These are phyloP conservation scores for Mus pahari DNA, from an alignment of 2,113 vertebrate species.

Conservation along the genomic window DNA sequence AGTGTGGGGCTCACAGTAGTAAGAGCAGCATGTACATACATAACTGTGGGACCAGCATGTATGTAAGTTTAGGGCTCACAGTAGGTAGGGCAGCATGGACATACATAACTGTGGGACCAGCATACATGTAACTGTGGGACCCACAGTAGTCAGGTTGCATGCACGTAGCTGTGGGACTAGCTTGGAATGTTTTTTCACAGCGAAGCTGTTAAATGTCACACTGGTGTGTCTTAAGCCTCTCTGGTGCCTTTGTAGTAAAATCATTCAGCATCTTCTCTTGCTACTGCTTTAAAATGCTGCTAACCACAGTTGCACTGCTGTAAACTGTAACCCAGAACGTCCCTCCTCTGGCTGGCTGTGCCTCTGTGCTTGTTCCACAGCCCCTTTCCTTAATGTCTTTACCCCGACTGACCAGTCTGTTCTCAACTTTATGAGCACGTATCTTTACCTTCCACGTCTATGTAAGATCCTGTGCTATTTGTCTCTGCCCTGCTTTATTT, in stretches of 20 bases:
- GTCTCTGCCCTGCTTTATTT: neutral
- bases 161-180: neutral
- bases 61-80: no score
- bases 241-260: neutral
- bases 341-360: no score
- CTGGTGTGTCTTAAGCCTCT: neutral
- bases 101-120: neutral
- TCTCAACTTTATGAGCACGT: neutral
- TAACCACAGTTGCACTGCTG: neutral
- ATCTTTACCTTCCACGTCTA: neutral
- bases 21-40: neutral
- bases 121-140: no score
- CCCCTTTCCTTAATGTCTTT: neutral
- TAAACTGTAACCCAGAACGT: neutral
- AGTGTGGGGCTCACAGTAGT: neutral
- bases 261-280: neutral
- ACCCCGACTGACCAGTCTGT: neutral
- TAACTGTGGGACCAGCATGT: neutral
- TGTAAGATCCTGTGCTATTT: neutral
- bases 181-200: neutral
- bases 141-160: no score
- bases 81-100: neutral
- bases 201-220: constrained; percentile 14
- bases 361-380: no score
- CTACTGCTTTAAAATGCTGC: neutral